These are phyloP conservation scores for Carcharodon carcharias DNA, from an alignment of 2,797 vertebrate genomes.

Conservation along the genomic window DNA sequence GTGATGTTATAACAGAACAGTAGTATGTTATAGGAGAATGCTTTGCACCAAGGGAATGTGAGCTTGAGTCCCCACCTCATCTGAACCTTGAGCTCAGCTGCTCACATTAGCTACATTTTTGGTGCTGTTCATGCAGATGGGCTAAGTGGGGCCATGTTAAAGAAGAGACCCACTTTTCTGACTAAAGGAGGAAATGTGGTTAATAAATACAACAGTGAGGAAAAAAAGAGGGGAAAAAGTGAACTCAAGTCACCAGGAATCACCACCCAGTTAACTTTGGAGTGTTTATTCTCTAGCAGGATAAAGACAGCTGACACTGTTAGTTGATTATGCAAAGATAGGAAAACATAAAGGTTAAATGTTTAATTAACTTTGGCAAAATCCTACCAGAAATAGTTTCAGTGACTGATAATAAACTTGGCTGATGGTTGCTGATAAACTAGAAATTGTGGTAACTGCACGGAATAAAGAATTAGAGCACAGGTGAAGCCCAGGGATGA, in stretches of 20 bases:
- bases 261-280: not conserved
- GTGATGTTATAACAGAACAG: not conserved
- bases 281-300: not conserved
- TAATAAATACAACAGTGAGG: not conserved
- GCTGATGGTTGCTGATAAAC: not conserved
- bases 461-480: not conserved
- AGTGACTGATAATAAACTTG: not conserved
- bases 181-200: not conserved
- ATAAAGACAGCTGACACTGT: not conserved
- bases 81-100: not conserved
- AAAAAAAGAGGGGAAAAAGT: not conserved
- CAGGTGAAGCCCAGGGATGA: not conserved
- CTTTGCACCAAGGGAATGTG: not conserved
- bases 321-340: not conserved
- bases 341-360: not conserved
- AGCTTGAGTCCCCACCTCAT: not conserved
- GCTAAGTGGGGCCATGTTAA: not conserved
- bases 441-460: not conserved
- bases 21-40: not conserved
- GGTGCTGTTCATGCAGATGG: not conserved
- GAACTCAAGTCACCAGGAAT: not conserved
- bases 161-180: not conserved
- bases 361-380: not conserved
- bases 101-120: not conserved
- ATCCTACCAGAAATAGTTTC: not conserved